Evolutionary conservation across 2,113 vertebrate genomes (phyloP), one percentile per base, ranked within the genome.

Genomic region (Egretta garzetta): DNA sequence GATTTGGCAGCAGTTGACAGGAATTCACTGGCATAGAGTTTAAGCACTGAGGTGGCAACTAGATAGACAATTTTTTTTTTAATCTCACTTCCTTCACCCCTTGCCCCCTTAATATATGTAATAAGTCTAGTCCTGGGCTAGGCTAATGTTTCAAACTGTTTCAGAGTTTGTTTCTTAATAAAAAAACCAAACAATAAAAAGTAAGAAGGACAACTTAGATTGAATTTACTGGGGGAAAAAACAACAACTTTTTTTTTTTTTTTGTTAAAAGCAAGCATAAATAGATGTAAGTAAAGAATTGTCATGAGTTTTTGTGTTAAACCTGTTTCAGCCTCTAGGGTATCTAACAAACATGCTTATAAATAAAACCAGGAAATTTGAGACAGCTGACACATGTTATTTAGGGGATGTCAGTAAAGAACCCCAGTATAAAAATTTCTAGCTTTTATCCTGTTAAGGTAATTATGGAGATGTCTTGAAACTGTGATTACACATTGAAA

Each of bases 401-500:
- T 90, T 77, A 81, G 52, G 43, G 55, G 21, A 80, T 80, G n/a
- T 35, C 68, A 37, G 47, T 70, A 49, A 87, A 91, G 74, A 93
- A 72, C 27, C 59, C 28, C 59, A 63, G 35, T 79, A 87, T 84
- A 12, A 95, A 70, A n/a, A 68, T 20, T 71, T 49, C 21, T 41
- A 12, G 21, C 7, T 88, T 73, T 80, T 90, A 55, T 74, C 19
- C 45, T 80, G 52, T 70, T 90, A 62, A 73, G 17, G 24, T 59
- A 50, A 60, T 85, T 84, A 81, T 37, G 63, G 28, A 75, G 21
- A 52, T 74, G 21, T 79, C 66, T 91, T 79, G 66, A 52, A 84
- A 80, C 37, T 62, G 39, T 67, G 83, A 74, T 79, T 81, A 50
- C 5, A 5, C 22, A 15, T 49, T 86, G 49, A 75, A 79, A 84